Base-by-base conservation (phyloP, 1,140 invertebrate species). In the Gerris buenoi region DNA sequence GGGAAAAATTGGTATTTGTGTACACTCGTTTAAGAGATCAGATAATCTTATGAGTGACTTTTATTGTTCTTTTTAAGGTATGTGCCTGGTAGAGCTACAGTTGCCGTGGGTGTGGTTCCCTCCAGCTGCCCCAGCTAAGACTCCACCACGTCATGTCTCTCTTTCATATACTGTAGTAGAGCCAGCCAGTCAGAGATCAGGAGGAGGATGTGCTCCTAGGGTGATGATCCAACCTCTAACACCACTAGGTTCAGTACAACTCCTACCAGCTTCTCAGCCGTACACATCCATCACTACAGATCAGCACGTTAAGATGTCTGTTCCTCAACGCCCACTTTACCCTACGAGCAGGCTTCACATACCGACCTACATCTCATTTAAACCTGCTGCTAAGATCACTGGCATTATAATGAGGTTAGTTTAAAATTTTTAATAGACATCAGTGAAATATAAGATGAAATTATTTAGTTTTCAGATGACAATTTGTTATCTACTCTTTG, bases 91-190 rank as follows among this genome's bases (percentile, higher is more conserved):
- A 1, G 88, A 91, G 72, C 65, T 74, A 5, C 86, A 84, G 2
- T 83, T 96, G 10, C 93, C 93, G 0, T 85, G 89, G 0, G 82
- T 84, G 57, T 95, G 92, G 91, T 96, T 91, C 91, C 87, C 90
- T 25, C 82, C 87, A 0, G 66, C 67, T 59, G 74, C 72, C 71
- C 82, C 75, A 70, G 70, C 80, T 58, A 81, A 90, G 81, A 82
- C 83, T 69, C 81, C 86, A 23, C 87, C 87, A 29, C 80, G 85
- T 68, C 80, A 86, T 65, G 86, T 91, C 23, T 85, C 89, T 76
- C 82, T 93, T 2, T 85, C 89, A 1, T 93, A 91, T 74, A 89
- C 88, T 14, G 88, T 91, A 2, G 82, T 90, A 56, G 89, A 91
- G 76, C 88, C 89, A 1, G 81, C 70, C 13, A 59, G 69, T 84